Conservation (phyloP, 2,888 invertebrate genomes). For the Cremastinae sp. region DNA sequence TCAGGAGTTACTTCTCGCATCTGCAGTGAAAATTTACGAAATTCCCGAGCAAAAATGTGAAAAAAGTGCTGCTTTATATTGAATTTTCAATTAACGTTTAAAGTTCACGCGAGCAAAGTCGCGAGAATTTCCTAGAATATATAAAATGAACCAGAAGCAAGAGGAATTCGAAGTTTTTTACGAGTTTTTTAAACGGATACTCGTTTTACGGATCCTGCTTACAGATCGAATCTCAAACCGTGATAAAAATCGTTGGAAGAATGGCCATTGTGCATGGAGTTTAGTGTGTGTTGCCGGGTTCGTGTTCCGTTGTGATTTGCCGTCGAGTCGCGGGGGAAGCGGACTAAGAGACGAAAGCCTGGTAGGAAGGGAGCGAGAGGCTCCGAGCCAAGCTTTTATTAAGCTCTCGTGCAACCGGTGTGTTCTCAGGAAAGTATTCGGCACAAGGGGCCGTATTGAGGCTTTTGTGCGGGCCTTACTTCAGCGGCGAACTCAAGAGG, state of each 20-base stretch:
- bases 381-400: conserved; percentile 26
- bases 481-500: conserved; percentile 9
- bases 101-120: no score
- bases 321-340: neutral
- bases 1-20: neutral
- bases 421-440: neutral
- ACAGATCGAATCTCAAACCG: conserved; percentile 8
- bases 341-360: neutral
- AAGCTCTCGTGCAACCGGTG: conserved; percentile 44
- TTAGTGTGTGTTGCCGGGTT: neutral
- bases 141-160: no score
- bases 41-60: neutral
- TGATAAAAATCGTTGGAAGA: neutral
- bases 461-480: conserved; percentile 13
- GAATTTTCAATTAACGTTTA: no score
- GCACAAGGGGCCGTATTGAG: conserved; percentile 12
- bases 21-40: neutral
- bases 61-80: no score
- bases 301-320: conserved; percentile 17
- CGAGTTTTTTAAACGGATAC: no score
- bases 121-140: no score
- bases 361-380: neutral
- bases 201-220: neutral
- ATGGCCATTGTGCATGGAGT: conserved; percentile 1
- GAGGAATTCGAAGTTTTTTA: no score